phyloP scores from a whole-genome alignment of 2,888 invertebrate species.

The Synanthedon formicaeformis region DNA sequence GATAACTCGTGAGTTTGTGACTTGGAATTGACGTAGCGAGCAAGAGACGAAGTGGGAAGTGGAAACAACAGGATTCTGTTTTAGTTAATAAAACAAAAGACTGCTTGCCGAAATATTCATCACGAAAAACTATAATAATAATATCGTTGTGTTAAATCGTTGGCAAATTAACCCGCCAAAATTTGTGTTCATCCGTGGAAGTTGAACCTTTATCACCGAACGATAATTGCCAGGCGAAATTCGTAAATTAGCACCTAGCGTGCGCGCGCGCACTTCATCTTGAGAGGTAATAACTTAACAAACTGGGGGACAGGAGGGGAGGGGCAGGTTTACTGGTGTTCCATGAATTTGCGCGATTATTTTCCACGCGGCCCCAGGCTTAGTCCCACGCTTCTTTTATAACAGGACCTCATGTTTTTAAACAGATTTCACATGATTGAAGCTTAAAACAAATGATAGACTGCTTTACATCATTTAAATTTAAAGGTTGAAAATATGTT shows the following conservation, averaged over 20 bases:
- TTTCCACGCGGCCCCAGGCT: constrained; percentile 6
- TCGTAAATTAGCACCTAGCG: constrained; percentile 30
- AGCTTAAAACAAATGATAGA: no score
- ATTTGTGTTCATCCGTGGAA: constrained; percentile 8
- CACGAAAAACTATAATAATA: no score
- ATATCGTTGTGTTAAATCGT: no score
- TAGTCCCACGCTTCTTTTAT: constrained; percentile 5
- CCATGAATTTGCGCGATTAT: constrained; percentile 3
- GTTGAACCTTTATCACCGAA: constrained; percentile 18
- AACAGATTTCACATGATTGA: not conserved
- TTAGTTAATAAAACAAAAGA: no score
- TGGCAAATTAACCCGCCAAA: not conserved
- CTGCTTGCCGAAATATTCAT: no score
- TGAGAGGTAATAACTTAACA: constrained; percentile 4
- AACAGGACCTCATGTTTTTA: constrained; percentile 3
- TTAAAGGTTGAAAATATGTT: no score
- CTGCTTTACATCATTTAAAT: no score
- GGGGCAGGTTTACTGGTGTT: not conserved
- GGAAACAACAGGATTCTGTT: no score
- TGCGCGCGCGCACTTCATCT: constrained; percentile 18
- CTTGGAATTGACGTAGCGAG: no score
- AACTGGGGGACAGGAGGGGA: not conserved
- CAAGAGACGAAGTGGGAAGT: no score
- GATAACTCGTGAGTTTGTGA: no score
- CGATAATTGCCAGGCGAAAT: constrained; percentile 29